Evolutionary conservation across 2,113 vertebrate genomes (phyloP).

Genomic region (Kryptolebias marmoratus): DNA sequence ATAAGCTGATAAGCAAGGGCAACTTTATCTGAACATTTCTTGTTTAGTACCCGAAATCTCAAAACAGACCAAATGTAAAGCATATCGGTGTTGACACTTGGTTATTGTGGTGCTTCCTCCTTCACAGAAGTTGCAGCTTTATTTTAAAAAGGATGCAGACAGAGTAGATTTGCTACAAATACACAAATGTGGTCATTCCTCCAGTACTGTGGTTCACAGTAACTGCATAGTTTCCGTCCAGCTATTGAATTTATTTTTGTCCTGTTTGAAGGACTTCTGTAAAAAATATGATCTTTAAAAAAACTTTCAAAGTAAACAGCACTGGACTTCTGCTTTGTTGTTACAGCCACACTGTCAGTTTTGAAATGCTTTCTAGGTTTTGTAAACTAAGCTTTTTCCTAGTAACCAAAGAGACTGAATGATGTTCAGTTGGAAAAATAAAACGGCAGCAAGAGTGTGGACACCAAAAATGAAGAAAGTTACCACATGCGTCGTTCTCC

Average conservation of each 20-base stretch:
- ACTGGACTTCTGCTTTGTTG: not conserved
- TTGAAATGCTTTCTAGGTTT: too few species aligned
- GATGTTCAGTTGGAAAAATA: too few species aligned
- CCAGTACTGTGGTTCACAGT: conserved; percentile 4
- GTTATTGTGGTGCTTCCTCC: not conserved
- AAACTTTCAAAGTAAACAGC: not conserved
- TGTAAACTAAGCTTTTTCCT: too few species aligned
- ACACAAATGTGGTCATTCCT: not conserved
- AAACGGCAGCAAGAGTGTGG: too few species aligned
- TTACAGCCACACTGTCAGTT: too few species aligned
- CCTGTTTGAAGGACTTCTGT: not conserved
- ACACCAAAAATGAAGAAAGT: too few species aligned
- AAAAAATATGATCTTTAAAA: not conserved
- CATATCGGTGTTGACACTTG: conserved; percentile 34
- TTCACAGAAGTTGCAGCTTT: not conserved
- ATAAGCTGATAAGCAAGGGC: conserved; percentile 43
- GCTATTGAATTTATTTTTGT: conserved; percentile 1
- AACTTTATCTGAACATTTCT: conserved; percentile 27
- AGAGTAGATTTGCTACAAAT: not conserved
- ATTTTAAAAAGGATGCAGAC: not conserved
- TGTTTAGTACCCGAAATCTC: conserved; percentile 19
- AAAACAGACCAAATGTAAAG: conserved; percentile 17
- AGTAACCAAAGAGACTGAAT: too few species aligned
- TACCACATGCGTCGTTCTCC: too few species aligned
- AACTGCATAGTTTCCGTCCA: not conserved